Base-by-base conservation (phyloP, 2,113 vertebrate species). In the Siniperca knerii region DNA sequence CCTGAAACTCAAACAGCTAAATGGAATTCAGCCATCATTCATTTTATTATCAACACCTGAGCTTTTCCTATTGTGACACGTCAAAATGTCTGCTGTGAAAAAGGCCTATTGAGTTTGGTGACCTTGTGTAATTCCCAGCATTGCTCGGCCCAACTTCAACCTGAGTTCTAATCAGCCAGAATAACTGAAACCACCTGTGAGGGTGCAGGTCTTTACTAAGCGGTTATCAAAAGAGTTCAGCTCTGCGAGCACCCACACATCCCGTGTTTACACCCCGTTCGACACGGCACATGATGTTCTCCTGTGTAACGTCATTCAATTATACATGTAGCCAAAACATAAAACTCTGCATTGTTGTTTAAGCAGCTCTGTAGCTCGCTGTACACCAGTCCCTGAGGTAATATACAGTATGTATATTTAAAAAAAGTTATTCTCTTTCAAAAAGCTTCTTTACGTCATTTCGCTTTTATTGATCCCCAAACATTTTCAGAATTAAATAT, bases 351-450 rank as follows among this genome's bases (percentile, higher is more conserved):
- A 13, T 5, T 35, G 42, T 54, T 55, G 8, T 18, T 29, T 4
- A 16, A 4, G 33, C 7, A 66, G 20, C 64, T 8, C 25, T 40
- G 37, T 20, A 21, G 60, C 68, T 77, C 33, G 11, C 18, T 18
- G 61, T 25, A 20, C 21, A 44, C 75, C 25, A 12, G 37, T 85
- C 90, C 87, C 87, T 84, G 81, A 93, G 88, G 57, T 83, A 62
- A 75, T 61, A 33, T 9, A 66, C 21, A 37, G 11, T 16, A 16
- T 67, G 8, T 20, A 5, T 78, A 42, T 9, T 9, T 2, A 44
- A 79, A 81, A 79, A 54, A 64, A 64, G 0, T 52, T 69, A 18
- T 25, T 58, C 11, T 61, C 9, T 18, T 52, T 75, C 70, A 75
- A 50, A 85, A 74, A 54, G 2, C 20, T 25, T 60, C 33, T 84